phyloP scores from a whole-genome alignment of 2,797 vertebrate genomes.

The Lerista edwardsae region DNA sequence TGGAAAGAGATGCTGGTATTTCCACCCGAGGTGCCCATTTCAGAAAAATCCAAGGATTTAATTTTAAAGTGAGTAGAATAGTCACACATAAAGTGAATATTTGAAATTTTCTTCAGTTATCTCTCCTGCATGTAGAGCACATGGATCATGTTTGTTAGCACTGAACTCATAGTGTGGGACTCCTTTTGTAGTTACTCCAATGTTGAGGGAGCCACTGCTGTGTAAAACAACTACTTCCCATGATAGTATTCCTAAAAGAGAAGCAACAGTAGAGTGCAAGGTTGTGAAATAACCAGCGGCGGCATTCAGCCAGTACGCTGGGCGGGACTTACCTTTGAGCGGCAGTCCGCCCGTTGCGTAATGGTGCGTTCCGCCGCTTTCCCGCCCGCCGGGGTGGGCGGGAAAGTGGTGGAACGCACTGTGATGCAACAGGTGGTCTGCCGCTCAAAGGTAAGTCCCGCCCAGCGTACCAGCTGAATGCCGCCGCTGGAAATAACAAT shows the following conservation, averaged over 20 bases:
- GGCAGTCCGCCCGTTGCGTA: no score
- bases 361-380: no score
- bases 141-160: neutral
- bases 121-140: neutral
- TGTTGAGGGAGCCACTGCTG: neutral
- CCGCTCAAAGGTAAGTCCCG: no score
- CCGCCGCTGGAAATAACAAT: no score
- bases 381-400: no score
- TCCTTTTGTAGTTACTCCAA: neutral
- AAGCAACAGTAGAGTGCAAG: neutral
- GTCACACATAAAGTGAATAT: neutral
- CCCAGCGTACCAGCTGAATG: no score
- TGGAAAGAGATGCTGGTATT: slow-evolving; percentile 98
- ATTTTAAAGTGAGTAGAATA: slow-evolving; percentile 88
- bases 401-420: no score
- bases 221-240: neutral
- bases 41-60: slow-evolving; percentile 95
- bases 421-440: no score
- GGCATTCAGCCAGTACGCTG: no score
- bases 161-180: neutral
- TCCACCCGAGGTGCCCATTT: slow-evolving; percentile 97
- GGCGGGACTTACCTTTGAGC: no score
- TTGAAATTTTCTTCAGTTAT: neutral
- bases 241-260: neutral
- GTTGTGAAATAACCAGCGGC: no score